These are phyloP conservation scores for Oegoconia quadripuncta DNA, from an alignment of 2,888 invertebrate genomes.

Conservation along the genomic window DNA sequence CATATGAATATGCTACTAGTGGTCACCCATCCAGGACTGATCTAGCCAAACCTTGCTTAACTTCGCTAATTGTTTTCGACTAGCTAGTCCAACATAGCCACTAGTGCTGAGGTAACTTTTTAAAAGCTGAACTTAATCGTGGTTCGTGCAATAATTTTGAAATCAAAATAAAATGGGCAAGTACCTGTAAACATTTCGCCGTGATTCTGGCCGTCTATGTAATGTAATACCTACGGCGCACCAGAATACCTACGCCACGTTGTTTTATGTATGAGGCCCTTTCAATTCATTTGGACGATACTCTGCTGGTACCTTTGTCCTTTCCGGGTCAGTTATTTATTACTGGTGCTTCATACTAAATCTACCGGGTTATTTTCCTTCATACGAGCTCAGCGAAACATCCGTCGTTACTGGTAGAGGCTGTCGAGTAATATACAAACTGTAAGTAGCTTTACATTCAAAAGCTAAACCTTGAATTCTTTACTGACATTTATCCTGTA, in stretches of 20 bases:
- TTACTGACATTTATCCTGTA: no score
- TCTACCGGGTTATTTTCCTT: conserved; percentile 4
- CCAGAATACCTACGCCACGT: conserved; percentile 38
- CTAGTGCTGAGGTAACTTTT: no score
- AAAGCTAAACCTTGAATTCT: no score
- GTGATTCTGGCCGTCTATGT: conserved; percentile 52
- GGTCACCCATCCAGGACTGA: no score
- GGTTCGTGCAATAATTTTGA: background rate
- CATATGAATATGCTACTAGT: no score
- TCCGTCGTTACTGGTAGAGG: background rate
- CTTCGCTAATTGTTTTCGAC: no score
- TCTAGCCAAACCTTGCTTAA: no score
- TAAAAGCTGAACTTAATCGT: background rate
- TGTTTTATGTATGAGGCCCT: conserved; percentile 75
- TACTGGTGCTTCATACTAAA: conserved; percentile 60
- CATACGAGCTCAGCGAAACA: conserved; percentile 1
- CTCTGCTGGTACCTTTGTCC: conserved; percentile 71
- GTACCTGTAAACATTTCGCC: conserved; percentile 53
- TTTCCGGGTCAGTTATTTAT: conserved; percentile 76
- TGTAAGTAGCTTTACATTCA: background rate
- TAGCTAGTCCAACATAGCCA: no score
- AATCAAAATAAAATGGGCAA: conserved; percentile 23
- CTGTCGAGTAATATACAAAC: background rate
- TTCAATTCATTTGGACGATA: conserved; percentile 74
- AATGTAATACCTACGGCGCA: conserved; percentile 46